A percentile compares a stretch with the other conserved stretches of the same genome.
Conservation (phyloP, 1,140 invertebrate genomes). For the Drosophila trapezifrons region DNA sequence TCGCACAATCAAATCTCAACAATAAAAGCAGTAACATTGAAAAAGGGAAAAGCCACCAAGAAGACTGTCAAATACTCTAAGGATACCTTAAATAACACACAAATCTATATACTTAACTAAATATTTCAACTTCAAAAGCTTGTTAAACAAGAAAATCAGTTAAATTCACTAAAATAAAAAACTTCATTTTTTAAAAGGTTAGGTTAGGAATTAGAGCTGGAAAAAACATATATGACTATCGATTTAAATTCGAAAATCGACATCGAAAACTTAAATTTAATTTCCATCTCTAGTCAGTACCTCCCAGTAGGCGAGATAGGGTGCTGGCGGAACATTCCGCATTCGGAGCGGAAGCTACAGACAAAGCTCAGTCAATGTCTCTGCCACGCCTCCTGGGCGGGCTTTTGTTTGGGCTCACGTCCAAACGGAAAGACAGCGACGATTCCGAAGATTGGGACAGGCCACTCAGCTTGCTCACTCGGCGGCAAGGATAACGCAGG, state of each 20-base stretch:
- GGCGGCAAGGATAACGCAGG: constrained; percentile 20
- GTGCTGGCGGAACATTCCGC: constrained; percentile 12
- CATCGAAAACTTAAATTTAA: no score
- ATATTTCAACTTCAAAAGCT: neutral
- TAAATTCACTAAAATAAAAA: no score
- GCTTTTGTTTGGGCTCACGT: constrained; percentile 45
- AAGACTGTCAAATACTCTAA: constrained; percentile 14
- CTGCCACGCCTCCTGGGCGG: constrained; percentile 27
- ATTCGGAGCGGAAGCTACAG: constrained; percentile 38
- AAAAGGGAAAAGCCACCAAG: neutral
- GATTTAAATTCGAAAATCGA: no score
- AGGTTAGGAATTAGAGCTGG: neutral
- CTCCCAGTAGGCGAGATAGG: neutral
- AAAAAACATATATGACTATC: no score
- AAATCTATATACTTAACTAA: no score
- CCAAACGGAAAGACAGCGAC: constrained; percentile 40
- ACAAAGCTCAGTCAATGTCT: constrained; percentile 41
- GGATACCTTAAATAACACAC: no score
- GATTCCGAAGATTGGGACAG: constrained; percentile 33
- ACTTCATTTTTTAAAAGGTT: no score
- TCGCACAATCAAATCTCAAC: constrained; percentile 52
- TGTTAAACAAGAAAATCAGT: no score
- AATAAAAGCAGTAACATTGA: constrained; percentile 27
- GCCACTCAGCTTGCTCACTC: constrained; percentile 13
- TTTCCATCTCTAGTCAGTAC: neutral